These are phyloP conservation scores for Dimorphilus gyrociliatus DNA, from an alignment of 2,888 invertebrate genomes.

Conservation along the genomic window DNA sequence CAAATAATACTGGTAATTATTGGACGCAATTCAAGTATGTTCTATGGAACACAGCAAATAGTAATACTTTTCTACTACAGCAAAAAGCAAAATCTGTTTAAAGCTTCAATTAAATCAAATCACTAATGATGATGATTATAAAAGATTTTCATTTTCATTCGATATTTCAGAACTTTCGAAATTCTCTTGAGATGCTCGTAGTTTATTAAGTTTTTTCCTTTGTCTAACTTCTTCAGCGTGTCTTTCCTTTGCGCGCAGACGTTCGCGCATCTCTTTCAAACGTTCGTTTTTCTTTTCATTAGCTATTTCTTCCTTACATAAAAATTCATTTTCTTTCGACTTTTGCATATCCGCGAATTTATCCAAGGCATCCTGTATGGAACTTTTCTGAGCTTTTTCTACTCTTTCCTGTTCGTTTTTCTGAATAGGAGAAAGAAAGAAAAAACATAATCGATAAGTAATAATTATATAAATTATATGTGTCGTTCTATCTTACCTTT, in stretches of 20 bases:
- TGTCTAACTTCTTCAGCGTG: slow-evolving; percentile 21
- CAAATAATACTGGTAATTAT: no score
- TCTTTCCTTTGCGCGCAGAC: slow-evolving; percentile 17
- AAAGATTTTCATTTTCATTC: no score
- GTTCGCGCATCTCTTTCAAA: slow-evolving; percentile 19
- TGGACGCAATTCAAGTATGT: no score
- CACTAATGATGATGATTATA: no score
- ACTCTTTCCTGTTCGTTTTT: slow-evolving; percentile 22
- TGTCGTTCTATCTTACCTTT: slow-evolving; percentile 16
- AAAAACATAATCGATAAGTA: neutral
- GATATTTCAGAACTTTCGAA: neutral
- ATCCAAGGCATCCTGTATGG: slow-evolving; percentile 19
- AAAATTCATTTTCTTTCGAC: slow-evolving; percentile 16
- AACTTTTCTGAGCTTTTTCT: slow-evolving; percentile 21
- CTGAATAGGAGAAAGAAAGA: slow-evolving; percentile 9
- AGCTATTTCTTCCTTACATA: slow-evolving; percentile 20
- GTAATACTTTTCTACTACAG: no score
- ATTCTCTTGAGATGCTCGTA: no score
- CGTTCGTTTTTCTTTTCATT: slow-evolving; percentile 19
- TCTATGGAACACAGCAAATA: no score
- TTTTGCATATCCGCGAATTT: slow-evolving; percentile 19
- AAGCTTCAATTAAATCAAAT: no score
- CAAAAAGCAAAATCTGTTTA: no score
- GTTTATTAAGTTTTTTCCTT: slow-evolving; percentile 14
- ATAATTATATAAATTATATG: neutral